These are phyloP conservation scores for Corydoras maculifer DNA, from an alignment of 2,113 vertebrate species.

Conservation along the genomic window DNA sequence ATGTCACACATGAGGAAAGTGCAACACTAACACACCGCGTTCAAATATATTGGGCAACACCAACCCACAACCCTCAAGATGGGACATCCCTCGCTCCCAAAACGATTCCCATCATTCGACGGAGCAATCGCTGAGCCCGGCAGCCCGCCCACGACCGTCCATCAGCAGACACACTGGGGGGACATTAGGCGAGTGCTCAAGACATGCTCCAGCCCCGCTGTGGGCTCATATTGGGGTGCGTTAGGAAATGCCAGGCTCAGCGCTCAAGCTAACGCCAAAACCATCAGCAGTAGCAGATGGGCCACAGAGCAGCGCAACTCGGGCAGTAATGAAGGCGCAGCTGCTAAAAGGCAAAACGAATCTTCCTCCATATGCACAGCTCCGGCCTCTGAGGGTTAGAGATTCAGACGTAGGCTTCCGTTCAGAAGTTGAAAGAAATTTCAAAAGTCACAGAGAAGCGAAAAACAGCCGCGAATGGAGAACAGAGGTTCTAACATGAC, in stretches of 20 bases:
- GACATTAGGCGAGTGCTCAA: constrained; percentile 10
- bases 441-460: not conserved
- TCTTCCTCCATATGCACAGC: constrained; percentile 62
- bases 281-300: constrained; percentile 61
- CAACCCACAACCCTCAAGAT: not conserved
- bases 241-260: constrained; percentile 30
- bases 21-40: constrained; percentile 15
- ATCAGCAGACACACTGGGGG: constrained; percentile 14
- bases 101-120: not conserved
- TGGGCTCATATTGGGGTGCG: constrained; percentile 15
- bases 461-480: no score
- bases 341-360: constrained; percentile 64
- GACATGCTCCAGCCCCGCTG: constrained; percentile 19
- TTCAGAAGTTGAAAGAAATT: not conserved
- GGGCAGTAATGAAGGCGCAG: constrained; percentile 62
- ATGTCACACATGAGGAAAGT: constrained; percentile 18
- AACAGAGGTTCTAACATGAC: no score
- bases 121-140: constrained; percentile 1
- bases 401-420: not conserved
- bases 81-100: not conserved
- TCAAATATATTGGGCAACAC: constrained; percentile 10
- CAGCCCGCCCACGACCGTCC: constrained; percentile 8
- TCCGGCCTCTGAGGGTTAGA: constrained; percentile 48
- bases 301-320: constrained; percentile 49
- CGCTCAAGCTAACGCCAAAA: constrained; percentile 44